Evolutionary conservation across 2,113 vertebrate species (phyloP).

Genomic region (Prochilodus magdalenae): DNA sequence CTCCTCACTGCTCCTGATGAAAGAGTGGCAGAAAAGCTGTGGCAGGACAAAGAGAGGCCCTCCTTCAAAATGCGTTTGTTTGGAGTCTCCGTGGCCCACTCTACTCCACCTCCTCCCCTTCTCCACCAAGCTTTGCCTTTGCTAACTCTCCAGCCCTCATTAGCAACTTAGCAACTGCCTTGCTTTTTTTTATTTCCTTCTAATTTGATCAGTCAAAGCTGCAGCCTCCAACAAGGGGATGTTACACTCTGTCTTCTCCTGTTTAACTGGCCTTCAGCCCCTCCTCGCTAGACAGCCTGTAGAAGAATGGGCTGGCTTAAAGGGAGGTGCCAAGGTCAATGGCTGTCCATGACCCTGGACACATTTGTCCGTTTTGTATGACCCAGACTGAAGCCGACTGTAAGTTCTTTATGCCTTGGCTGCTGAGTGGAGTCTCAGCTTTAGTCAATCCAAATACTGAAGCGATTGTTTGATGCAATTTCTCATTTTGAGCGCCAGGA

Average conservation of each 20-base stretch:
- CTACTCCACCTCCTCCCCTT: conserved; percentile 56
- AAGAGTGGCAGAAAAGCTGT: conserved; percentile 58
- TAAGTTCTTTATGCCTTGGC: background rate
- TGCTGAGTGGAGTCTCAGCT: background rate
- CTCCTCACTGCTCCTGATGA: conserved; percentile 75
- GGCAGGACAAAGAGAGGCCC: conserved; percentile 72
- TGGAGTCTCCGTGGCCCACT: conserved; percentile 71
- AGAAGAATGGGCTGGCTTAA: conserved; percentile 51
- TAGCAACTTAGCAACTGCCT: conserved; percentile 63
- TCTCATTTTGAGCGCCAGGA: background rate
- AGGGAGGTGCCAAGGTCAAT: conserved; percentile 69
- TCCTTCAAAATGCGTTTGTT: conserved; percentile 77
- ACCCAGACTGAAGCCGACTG: background rate
- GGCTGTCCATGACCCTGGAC: conserved; percentile 65
- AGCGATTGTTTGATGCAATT: background rate
- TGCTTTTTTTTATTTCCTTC: conserved; percentile 63
- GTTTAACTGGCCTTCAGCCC: conserved; percentile 65
- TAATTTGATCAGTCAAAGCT: conserved; percentile 66
- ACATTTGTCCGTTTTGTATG: conserved; percentile 54
- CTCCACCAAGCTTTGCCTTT: conserved; percentile 21
- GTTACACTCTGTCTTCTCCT: conserved; percentile 58
- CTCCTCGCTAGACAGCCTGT: conserved; percentile 12
- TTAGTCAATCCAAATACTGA: background rate
- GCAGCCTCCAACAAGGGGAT: conserved; percentile 53
- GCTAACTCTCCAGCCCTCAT: conserved; percentile 62